Percentiles rank a stretch among this genome's conserved stretches.
These are phyloP conservation scores for Shargacucullia verbasci DNA, from an alignment of 2,888 invertebrate species.

Conservation along the genomic window DNA sequence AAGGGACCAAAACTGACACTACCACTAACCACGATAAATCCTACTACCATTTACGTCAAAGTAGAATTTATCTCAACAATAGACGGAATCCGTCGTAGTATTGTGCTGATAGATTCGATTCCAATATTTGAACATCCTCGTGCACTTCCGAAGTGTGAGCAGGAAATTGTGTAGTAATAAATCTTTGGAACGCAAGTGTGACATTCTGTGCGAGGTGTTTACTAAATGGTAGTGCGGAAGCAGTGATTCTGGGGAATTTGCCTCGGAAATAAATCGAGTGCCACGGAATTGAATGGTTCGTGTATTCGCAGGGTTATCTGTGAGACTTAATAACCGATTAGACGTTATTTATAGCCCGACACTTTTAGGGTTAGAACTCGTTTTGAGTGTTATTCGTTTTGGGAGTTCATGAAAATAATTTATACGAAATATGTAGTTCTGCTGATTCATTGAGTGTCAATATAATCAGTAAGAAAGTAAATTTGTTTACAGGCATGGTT, in stretches of 20 bases:
- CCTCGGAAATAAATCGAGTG: slow-evolving; percentile 48
- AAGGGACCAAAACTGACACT: slow-evolving; percentile 18
- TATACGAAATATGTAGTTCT: slow-evolving; percentile 4
- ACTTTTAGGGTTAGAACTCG: slow-evolving; percentile 15
- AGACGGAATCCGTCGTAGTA: slow-evolving; percentile 34
- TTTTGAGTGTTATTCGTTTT: slow-evolving; percentile 15
- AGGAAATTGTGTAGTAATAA: slow-evolving; percentile 54
- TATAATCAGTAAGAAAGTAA: not conserved
- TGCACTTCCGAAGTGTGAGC: slow-evolving; percentile 49
- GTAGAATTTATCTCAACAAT: slow-evolving; percentile 51
- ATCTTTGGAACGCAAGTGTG: slow-evolving; percentile 42
- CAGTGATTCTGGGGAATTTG: slow-evolving; percentile 52
- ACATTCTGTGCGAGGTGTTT: slow-evolving; percentile 43
- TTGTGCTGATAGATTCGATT: slow-evolving; percentile 52
- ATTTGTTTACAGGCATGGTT: no score
- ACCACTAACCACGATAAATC: slow-evolving; percentile 42
- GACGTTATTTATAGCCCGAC: slow-evolving; percentile 37
- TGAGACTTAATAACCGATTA: slow-evolving; percentile 45
- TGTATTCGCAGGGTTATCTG: slow-evolving; percentile 33
- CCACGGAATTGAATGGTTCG: slow-evolving; percentile 25
- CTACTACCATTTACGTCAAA: slow-evolving; percentile 34
- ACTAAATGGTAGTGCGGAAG: slow-evolving; percentile 47
- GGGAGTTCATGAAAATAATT: slow-evolving; percentile 7
- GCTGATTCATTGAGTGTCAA: slow-evolving; percentile 3
- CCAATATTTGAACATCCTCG: slow-evolving; percentile 60